Evolutionary conservation across 2,113 vertebrate genomes (phyloP).

Genomic region (Mobula birostris): DNA sequence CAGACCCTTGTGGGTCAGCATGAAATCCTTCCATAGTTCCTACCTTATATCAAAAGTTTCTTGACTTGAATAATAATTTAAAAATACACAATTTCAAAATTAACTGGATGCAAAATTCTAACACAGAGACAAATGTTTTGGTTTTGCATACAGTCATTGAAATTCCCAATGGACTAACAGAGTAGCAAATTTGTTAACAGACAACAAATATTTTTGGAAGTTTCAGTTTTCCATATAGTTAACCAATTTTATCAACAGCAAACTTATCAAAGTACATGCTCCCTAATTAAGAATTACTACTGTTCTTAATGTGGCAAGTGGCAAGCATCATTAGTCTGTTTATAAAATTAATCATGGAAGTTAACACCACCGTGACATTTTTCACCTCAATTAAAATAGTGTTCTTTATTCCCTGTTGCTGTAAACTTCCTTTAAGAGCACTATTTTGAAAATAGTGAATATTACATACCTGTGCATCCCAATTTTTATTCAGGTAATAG

Average conservation of each 20-base stretch:
- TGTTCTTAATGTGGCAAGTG: background rate
- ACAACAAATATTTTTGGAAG: no score
- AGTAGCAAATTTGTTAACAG: no score
- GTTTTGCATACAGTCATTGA: background rate
- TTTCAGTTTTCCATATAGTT: no score
- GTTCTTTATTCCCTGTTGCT: background rate
- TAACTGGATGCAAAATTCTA: background rate
- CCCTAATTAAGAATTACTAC: background rate
- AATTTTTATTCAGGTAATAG: conserved; percentile 97
- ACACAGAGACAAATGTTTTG: background rate
- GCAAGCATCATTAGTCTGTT: background rate
- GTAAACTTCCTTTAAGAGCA: background rate
- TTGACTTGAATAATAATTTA: background rate
- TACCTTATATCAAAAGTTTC: background rate
- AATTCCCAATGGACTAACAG: background rate
- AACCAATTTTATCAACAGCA: background rate
- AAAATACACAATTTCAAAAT: background rate
- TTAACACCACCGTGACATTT: background rate
- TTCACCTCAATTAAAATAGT: background rate
- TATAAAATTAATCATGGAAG: background rate
- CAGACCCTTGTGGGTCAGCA: background rate
- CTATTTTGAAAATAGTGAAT: background rate
- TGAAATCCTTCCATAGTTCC: background rate
- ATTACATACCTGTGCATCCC: conserved; percentile 83
- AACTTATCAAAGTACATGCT: background rate